Evolutionary conservation across 2,797 vertebrate species (phyloP), one percentile per base, ranked within the genome.

Genomic region (Parotocinclus haroldoi): DNA sequence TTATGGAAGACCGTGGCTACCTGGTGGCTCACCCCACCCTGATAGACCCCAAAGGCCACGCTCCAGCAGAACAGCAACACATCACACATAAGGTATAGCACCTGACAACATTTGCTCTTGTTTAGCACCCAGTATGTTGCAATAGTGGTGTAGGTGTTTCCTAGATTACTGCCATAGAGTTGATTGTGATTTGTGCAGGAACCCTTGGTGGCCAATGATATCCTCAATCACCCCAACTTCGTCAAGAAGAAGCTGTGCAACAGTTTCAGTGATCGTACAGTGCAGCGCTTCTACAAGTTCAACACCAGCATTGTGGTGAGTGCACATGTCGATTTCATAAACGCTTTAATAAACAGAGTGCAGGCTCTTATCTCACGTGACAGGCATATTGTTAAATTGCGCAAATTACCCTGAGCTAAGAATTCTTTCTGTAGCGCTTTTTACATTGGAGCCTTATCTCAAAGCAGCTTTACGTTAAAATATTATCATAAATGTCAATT

Each of bases 1-100:
- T 99, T 71, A 98, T 99, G 97, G 96, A 98, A 81, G 97, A 99
- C 89, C 89, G 95, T 77, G 97, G 97, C 1, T 99, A 99, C 80
- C 90, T 99, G 45, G 95, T 99, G 56, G 97, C 97, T 10, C 97
- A 99, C 58, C 96, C 97, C 0, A 98, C 96, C 37, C 93, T 99
- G 71, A 98, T 99, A 17, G 97, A 99, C 81, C 96, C 97, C 57
- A 98, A 98, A 87, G 96, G 96, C 45, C 96, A 99, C 0, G 96
- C 96, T 0, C 96, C 96, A 0, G 95, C 97, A 77, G 97, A 99
- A 76, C 97, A 98, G 8, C 97, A 99, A 78, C 97, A 99, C 84
- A 98, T 99, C 67, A 99, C 96, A 0, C 97, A 99, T 84, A 99
- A 99, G 95, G 96, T 99, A 87, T 10, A 16, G 1, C 6, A 17